These are phyloP conservation scores for Ephialtes manifestator DNA, from an alignment of 2,888 invertebrate species.

Conservation along the genomic window DNA sequence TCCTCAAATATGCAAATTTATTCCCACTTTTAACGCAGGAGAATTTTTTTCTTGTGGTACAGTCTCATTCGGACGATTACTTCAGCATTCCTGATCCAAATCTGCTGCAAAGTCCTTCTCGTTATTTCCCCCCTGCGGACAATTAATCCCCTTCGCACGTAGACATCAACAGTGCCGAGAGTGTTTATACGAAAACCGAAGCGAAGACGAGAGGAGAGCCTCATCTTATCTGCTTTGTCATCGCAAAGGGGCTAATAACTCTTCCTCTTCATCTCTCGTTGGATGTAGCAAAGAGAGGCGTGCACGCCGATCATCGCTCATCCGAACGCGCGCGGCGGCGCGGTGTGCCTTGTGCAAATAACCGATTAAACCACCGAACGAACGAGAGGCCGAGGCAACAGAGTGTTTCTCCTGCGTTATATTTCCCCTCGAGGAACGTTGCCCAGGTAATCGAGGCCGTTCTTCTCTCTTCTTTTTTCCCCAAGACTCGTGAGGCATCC, in stretches of 20 bases:
- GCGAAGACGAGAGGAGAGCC: constrained; percentile 61
- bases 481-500: constrained; percentile 17
- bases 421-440: constrained; percentile 53
- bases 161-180: constrained; percentile 59
- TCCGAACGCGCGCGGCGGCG: constrained; percentile 71
- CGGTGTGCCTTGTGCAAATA: constrained; percentile 75
- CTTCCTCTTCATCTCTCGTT: constrained; percentile 67
- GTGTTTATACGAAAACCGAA: constrained; percentile 61
- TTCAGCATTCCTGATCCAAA: constrained; percentile 44
- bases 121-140: constrained; percentile 74
- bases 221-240: constrained; percentile 81
- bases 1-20: constrained; percentile 15
- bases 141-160: constrained; percentile 80
- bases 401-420: constrained; percentile 39
- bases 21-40: neutral
- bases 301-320: constrained; percentile 74
- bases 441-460: constrained; percentile 67
- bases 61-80: constrained; percentile 12
- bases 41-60: neutral
- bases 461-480: constrained; percentile 51
- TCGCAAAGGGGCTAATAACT: constrained; percentile 80
- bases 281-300: constrained; percentile 67
- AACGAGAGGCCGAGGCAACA: constrained; percentile 50
- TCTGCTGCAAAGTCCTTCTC: constrained; percentile 42
- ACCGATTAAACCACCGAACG: constrained; percentile 75